Base-by-base conservation (phyloP, 2,113 vertebrate species). In the Spermophilus dauricus region DNA sequence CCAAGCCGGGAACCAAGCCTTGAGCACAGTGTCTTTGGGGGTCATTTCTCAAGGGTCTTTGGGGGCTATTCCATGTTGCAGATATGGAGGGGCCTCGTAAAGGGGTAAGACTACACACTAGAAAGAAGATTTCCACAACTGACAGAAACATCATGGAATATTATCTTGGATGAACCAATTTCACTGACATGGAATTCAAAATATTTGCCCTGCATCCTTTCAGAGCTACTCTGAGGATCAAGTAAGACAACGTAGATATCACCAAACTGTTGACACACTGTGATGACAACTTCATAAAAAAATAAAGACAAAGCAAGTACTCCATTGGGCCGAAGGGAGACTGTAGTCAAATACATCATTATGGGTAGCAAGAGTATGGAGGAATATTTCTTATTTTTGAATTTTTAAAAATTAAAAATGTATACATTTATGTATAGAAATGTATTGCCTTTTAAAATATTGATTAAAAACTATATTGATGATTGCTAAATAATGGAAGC, bases 41-140 rank as follows among this genome's bases (percentile, higher is more conserved):
- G 22, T 37, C 81, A 32, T 48, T 63, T 45, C 45, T 45, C 45
- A 45, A 45, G 45, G 45, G 28, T 37, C 42, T n/a, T 1, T 39
- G 11, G 53, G 42, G 26, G 22, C 51, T 56, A 32, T 37, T 63
- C 26, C 26, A 76, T 9, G 32, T 12, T 42, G 34, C 69, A 45
- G 17, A 37, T 9, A 1, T 18, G 4, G 14, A 56, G n/a, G 18
- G 13, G 10, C 32, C n/a, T 20, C 3, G 1, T 11, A 16, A 20
- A 45, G 42, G 9, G 26, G 5, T 32, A 58, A 8, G 32, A 28
- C 7, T 51, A n/a, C 4, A 42, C 4, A 5, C 37, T 37, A 11
- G 24, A 69, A 53, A 20, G 17, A 73, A 18, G 13, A 8, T n/a
- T 51, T 89, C 88, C 63, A 30, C 1, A 14, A 11, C 26, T 39